Evolutionary conservation across 2,888 invertebrate species (phyloP).

Genomic region (Dynastes grantii): DNA sequence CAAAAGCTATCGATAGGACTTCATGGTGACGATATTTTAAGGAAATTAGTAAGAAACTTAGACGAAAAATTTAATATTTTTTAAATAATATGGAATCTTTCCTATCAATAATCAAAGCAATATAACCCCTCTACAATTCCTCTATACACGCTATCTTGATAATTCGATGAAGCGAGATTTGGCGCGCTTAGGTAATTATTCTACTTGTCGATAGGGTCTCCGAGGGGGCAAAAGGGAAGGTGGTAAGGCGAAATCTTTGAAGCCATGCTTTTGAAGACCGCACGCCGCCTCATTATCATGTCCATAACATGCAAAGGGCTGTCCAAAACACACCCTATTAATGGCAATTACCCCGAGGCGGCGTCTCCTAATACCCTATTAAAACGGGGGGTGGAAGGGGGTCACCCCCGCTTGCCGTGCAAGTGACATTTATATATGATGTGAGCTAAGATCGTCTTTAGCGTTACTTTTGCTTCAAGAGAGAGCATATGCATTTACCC

Average conservation of each 20-base stretch:
- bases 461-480: too few relatives aligned
- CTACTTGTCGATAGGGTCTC: not conserved
- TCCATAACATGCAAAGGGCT: slow-evolving; percentile 69
- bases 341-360: slow-evolving; percentile 69
- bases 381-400: slow-evolving; percentile 52
- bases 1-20: not conserved
- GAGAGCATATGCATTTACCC: too few relatives aligned
- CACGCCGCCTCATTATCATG: slow-evolving; percentile 66
- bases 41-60: too few relatives aligned
- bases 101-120: too few relatives aligned
- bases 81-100: too few relatives aligned
- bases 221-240: not conserved
- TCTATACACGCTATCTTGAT: not conserved
- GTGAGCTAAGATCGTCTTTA: slow-evolving; percentile 10
- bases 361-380: slow-evolving; percentile 66
- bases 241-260: slow-evolving; percentile 12
- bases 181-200: not conserved
- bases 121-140: too few relatives aligned
- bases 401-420: slow-evolving; percentile 63
- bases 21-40: too few relatives aligned
- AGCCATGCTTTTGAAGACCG: slow-evolving; percentile 34
- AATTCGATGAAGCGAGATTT: slow-evolving; percentile 6
- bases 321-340: slow-evolving; percentile 69
- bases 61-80: too few relatives aligned
- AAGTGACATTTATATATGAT: slow-evolving; percentile 68